Evolutionary conservation across 2,888 invertebrate species (phyloP).

Genomic region (Syritta pipiens): DNA sequence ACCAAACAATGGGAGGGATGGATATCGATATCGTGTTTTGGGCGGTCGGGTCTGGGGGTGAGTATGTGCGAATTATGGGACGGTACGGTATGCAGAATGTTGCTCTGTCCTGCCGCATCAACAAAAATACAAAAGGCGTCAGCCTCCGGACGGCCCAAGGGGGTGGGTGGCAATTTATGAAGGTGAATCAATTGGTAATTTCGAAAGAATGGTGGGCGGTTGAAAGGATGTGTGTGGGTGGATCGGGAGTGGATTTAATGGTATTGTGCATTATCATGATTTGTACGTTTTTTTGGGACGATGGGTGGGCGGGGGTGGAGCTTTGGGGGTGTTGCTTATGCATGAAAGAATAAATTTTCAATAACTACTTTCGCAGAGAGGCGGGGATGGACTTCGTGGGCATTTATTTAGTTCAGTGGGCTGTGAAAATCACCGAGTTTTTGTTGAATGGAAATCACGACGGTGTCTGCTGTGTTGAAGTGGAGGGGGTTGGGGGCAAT

Average conservation of each 20-base stretch:
- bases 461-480: too few species aligned
- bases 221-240: slow-evolving; percentile 36
- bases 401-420: background rate
- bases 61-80: background rate
- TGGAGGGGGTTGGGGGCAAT: too few species aligned
- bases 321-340: background rate
- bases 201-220: slow-evolving; percentile 42
- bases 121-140: slow-evolving; percentile 44
- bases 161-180: slow-evolving; percentile 50
- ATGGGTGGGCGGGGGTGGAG: too few species aligned
- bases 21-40: background rate
- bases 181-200: slow-evolving; percentile 67
- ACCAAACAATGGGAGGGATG: slow-evolving; percentile 12
- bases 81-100: slow-evolving; percentile 14
- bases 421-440: background rate
- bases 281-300: too few species aligned
- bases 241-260: slow-evolving; percentile 36
- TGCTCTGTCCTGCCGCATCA: slow-evolving; percentile 42
- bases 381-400: background rate
- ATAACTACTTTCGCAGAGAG: background rate
- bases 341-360: slow-evolving; percentile 9
- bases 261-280: slow-evolving; percentile 35
- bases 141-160: background rate
- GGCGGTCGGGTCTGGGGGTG: too few species aligned
- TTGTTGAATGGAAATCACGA: too few species aligned